Evolutionary conservation across 2,888 invertebrate species (phyloP), one percentile per base, ranked within the genome.

Genomic region (Apoderus coryli): DNA sequence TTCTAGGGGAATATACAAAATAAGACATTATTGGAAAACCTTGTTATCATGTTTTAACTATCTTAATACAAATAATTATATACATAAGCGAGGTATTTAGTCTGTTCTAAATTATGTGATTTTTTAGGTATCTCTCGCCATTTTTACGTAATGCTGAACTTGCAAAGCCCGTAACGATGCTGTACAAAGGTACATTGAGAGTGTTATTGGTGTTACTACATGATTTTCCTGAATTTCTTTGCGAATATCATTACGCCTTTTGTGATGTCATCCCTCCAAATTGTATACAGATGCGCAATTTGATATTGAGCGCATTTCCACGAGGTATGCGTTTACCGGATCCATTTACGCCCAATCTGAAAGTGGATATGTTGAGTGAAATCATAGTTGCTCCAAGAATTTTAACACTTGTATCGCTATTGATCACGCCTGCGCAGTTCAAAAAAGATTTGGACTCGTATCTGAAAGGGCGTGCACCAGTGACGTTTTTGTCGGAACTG

Each of bases 231-330:
- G 98, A 99, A 61, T 93, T 99, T 58, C 68, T 99, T 29, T 96
- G 96, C 59, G 98, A 99, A 56, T 96, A 95, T 59, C 95, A 98
- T 58, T 96, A 96, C 57, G 88, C 89, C 25, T 93, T 99, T 63
- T 96, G 98, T 58, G 98, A 99, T 59, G 93, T 90, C 37, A 96
- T 99, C 47, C 96, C 98, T 26, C 90, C 96, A 3, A 98, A 98
- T 58, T 98, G 98, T 60, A 93, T 98, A 44, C 96, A 88, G 59
- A 90, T 99, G 89, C 71, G 98, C 29, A 99, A 99, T 56, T 67
- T 99, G 33, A 93, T 99, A 31, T 64, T 99, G 38, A 93, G 95
- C 3, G 98, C 98, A 2, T 98, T 95, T 56, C 98, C 98, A 6
- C 70, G 95, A 27, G 92, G 89, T 53, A 98, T 98, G 96, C 70